These are phyloP conservation scores for Philypnodon macrostomus DNA, from an alignment of 2,797 vertebrate species.

Conservation along the genomic window DNA sequence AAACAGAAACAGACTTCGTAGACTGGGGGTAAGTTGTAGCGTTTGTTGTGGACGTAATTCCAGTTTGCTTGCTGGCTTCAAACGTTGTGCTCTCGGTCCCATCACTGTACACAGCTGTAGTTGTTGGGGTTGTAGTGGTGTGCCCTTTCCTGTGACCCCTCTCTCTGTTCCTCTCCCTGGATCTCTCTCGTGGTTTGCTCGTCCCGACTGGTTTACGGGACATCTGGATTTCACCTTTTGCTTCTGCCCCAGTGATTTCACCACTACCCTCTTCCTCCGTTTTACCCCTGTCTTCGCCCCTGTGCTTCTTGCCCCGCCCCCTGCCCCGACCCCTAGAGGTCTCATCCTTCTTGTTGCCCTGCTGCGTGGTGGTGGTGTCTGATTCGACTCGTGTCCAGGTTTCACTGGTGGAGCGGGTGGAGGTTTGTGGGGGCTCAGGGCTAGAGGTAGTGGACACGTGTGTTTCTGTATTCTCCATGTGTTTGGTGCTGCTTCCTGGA, in stretches of 20 bases:
- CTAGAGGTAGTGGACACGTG: slow-evolving; percentile 30
- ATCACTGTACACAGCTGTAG: slow-evolving; percentile 30
- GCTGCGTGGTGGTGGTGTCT: slow-evolving; percentile 41
- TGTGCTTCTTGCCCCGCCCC: slow-evolving; percentile 66
- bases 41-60: slow-evolving; percentile 23
- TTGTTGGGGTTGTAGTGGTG: slow-evolving; percentile 44
- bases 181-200: slow-evolving; percentile 64
- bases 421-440: slow-evolving; percentile 24
- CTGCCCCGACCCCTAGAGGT: slow-evolving; percentile 56
- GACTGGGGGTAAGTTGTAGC: slow-evolving; percentile 19
- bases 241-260: slow-evolving; percentile 56
- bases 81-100: slow-evolving; percentile 10
- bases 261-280: slow-evolving; percentile 64
- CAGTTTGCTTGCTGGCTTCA: slow-evolving; percentile 17
- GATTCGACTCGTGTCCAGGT: slow-evolving; percentile 50
- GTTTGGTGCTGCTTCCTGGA: slow-evolving; percentile 37
- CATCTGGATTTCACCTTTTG: slow-evolving; percentile 75
- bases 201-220: slow-evolving; percentile 56
- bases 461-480: slow-evolving; percentile 25
- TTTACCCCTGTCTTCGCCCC: slow-evolving; percentile 58
- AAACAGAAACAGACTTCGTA: slow-evolving; percentile 12
- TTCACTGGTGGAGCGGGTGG: slow-evolving; percentile 29
- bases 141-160: slow-evolving; percentile 68
- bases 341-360: slow-evolving; percentile 52
- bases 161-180: slow-evolving; percentile 67